A percentile compares a stretch with the other conserved stretches of the same genome.
These are phyloP conservation scores for Poecilia velifera DNA, from an alignment of 2,797 vertebrate genomes.

Conservation along the genomic window DNA sequence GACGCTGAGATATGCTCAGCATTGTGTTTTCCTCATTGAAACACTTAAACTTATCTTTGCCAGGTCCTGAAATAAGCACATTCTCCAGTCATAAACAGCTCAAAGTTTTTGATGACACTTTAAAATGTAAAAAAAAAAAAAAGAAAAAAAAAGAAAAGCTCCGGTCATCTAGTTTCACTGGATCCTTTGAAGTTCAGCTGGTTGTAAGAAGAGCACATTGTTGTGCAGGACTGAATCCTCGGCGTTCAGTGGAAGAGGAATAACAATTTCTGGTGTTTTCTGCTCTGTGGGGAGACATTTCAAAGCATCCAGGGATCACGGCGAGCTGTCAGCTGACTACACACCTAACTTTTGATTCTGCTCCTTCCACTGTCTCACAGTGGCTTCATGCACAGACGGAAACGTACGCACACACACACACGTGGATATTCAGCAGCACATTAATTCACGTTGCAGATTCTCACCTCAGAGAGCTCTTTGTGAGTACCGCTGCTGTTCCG, in stretches of 20 bases:
- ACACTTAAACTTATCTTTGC: constrained; percentile 23
- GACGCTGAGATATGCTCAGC: constrained; percentile 45
- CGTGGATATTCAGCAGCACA: constrained; percentile 34
- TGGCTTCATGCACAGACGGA: constrained; percentile 6
- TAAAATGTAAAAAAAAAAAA: neutral
- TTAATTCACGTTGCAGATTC: constrained; percentile 64
- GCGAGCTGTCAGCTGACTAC: constrained; percentile 49
- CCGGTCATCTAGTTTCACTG: constrained; percentile 24
- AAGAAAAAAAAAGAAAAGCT: constrained; percentile 9
- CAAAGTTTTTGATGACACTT: constrained; percentile 15
- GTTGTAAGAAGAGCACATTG: constrained; percentile 22
- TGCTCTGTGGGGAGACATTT: constrained; percentile 64
- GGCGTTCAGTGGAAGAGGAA: constrained; percentile 60
- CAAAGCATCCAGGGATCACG: constrained; percentile 55
- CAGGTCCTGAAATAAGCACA: constrained; percentile 26
- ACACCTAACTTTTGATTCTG: constrained; percentile 44
- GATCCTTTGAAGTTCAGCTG: constrained; percentile 27
- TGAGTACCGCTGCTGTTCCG: constrained; percentile 55
- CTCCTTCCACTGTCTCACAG: constrained; percentile 11
- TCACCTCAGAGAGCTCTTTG: constrained; percentile 66
- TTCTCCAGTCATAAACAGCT: constrained; percentile 25
- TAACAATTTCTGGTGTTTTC: constrained; percentile 70
- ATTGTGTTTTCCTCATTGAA: constrained; percentile 38
- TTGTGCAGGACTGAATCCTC: constrained; percentile 30
- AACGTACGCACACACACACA: neutral